Evolutionary conservation across 2,113 vertebrate genomes (phyloP).

Genomic region (Poeciliopsis occidentalis): DNA sequence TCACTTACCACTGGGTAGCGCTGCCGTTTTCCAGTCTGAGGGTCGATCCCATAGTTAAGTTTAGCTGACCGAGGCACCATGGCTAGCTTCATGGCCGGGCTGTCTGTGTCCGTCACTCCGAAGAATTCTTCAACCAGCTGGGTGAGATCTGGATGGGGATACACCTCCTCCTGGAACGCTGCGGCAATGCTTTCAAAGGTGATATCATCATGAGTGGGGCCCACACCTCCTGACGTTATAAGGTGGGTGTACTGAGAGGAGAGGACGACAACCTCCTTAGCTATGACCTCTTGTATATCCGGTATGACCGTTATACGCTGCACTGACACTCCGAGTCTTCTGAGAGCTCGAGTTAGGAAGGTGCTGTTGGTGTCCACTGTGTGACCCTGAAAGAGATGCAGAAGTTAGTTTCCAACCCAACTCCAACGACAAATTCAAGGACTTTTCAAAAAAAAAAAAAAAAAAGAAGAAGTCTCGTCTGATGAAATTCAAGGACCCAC

Average conservation of each 20-base stretch:
- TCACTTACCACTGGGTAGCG: conserved; percentile 85
- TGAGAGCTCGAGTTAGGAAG: conserved; percentile 87
- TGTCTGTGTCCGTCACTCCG: conserved; percentile 56
- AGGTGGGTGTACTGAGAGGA: conserved; percentile 86
- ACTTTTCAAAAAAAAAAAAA: neutral
- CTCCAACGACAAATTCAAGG: conserved; percentile 16
- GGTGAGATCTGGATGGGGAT: conserved; percentile 85
- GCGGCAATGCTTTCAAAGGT: conserved; percentile 91
- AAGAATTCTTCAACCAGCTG: conserved; percentile 82
- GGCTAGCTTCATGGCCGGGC: conserved; percentile 87
- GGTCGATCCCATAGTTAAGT: conserved; percentile 88
- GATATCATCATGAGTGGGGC: conserved; percentile 95
- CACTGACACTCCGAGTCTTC: conserved; percentile 88
- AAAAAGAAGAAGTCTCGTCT: conserved; percentile 4
- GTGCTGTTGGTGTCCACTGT: conserved; percentile 93
- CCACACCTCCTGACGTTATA: conserved; percentile 91
- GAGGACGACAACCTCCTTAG: conserved; percentile 85
- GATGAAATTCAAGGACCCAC: conserved; percentile 20
- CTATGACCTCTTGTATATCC: conserved; percentile 86
- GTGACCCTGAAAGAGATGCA: conserved; percentile 82
- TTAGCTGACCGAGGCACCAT: conserved; percentile 85
- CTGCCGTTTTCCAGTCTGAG: conserved; percentile 76
- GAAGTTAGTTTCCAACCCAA: neutral
- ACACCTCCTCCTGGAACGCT: conserved; percentile 86
- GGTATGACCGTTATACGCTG: conserved; percentile 88